phyloP scores from a whole-genome alignment of 2,113 vertebrate genomes.

The Oriolus oriolus region DNA sequence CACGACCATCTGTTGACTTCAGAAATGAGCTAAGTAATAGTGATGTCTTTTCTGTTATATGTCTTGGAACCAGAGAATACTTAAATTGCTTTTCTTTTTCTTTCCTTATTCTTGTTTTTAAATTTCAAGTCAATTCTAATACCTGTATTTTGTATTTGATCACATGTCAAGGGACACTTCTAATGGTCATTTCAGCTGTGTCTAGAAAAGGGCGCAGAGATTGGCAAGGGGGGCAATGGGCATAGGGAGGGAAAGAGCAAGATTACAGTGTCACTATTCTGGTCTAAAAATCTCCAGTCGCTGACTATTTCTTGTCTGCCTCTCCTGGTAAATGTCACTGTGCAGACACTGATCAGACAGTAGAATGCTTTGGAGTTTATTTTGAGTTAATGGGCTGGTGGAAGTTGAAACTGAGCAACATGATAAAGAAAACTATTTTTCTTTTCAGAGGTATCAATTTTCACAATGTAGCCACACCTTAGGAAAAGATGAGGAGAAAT shows the following conservation, averaged over 20 bases:
- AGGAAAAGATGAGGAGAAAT: not conserved
- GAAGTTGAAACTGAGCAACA: not conserved
- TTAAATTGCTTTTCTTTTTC: not conserved
- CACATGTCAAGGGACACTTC: not conserved
- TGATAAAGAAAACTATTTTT: not conserved
- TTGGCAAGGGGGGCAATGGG: not conserved
- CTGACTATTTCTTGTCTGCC: conserved; percentile 4
- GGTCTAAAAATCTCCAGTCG: not conserved
- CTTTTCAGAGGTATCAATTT: conserved; percentile 13
- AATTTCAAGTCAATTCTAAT: not conserved
- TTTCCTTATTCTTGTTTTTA: fast-evolving
- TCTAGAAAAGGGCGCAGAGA: not conserved
- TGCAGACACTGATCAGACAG: conserved; percentile 14
- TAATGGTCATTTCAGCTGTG: not conserved
- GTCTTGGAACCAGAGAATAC: not conserved
- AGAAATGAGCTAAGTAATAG: not conserved
- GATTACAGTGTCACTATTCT: conserved; percentile 19
- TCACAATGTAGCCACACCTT: not conserved
- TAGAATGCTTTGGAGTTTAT: conserved; percentile 23
- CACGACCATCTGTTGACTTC: not conserved
- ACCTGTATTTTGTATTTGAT: not conserved
- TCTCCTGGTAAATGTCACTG: not conserved
- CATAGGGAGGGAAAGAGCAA: not conserved
- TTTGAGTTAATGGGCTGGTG: conserved; percentile 22
- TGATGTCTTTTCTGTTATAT: not conserved